Conservation (phyloP, 2,797 vertebrate genomes). For the Gymnopithys bicolor region DNA sequence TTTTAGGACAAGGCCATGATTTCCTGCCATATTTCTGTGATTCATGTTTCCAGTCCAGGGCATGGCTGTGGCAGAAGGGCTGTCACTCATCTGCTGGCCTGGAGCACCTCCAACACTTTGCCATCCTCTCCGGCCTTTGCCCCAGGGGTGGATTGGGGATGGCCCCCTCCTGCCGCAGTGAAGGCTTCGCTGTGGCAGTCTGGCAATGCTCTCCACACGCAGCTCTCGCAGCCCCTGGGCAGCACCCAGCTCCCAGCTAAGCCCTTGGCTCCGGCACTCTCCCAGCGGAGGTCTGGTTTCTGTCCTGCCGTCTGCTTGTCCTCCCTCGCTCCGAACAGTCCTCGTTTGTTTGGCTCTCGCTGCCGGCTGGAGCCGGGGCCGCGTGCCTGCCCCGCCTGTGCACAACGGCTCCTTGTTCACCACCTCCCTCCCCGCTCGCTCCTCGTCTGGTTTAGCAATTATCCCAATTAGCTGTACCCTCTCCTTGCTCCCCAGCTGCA, state of each 20-base stretch:
- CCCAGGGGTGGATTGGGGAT: fast-evolving
- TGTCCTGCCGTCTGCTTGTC: constrained; percentile 37
- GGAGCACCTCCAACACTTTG: not conserved
- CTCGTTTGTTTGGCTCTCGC: constrained; percentile 42
- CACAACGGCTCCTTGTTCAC: constrained; percentile 60
- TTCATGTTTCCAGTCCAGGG: not conserved
- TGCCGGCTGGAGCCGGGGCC: constrained; percentile 28
- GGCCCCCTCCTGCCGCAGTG: not conserved
- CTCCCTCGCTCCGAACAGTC: constrained; percentile 32
- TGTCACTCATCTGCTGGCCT: not conserved
- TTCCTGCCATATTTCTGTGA: not conserved
- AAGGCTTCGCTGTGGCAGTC: not conserved
- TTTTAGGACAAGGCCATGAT: not conserved
- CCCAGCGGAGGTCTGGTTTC: constrained; percentile 31
- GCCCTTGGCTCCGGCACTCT: constrained; percentile 45
- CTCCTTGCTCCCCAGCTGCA: not conserved
- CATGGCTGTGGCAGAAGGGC: not conserved
- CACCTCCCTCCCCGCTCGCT: not conserved
- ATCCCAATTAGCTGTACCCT: constrained; percentile 39
- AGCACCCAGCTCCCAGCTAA: constrained; percentile 24
- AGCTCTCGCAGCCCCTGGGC: not conserved
- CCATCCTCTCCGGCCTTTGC: not conserved
- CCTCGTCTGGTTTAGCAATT: constrained; percentile 57
- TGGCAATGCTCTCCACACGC: fast-evolving
- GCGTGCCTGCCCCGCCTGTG: constrained; percentile 21